Evolutionary conservation across 2,888 invertebrate species (phyloP).

Genomic region (Alloscopus bannaensis): DNA sequence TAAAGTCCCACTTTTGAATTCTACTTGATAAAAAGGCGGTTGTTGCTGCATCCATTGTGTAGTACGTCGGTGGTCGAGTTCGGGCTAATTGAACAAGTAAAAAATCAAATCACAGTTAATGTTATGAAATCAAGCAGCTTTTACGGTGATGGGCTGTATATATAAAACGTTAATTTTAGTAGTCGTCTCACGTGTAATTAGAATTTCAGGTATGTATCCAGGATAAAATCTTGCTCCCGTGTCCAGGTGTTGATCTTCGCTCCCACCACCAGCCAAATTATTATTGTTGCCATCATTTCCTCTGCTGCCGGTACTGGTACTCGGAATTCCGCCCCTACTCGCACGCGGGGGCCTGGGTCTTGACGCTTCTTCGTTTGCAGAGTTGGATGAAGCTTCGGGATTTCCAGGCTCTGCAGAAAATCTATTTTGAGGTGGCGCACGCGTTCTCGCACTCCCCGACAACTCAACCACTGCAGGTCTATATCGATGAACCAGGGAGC

Average conservation of each 20-base stretch:
- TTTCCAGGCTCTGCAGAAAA: slow-evolving; percentile 27
- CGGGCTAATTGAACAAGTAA: slow-evolving; percentile 59
- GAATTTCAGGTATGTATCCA: slow-evolving; percentile 72
- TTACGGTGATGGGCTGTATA: background rate
- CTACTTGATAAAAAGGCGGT: slow-evolving; percentile 72
- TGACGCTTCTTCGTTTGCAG: slow-evolving; percentile 11
- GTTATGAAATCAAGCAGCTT: background rate
- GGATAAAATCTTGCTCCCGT: slow-evolving; percentile 70
- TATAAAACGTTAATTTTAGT: slow-evolving; percentile 7
- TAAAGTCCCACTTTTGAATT: slow-evolving; percentile 73
- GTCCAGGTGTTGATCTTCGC: slow-evolving; percentile 50
- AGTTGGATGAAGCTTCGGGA: background rate
- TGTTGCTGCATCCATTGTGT: slow-evolving; percentile 72
- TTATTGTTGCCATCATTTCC: slow-evolving; percentile 45
- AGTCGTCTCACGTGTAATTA: slow-evolving; percentile 70
- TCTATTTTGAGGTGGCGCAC: slow-evolving; percentile 49
- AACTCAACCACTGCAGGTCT: slow-evolving; percentile 30
- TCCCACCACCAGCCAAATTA: slow-evolving; percentile 20
- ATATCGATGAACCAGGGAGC: slow-evolving; percentile 20
- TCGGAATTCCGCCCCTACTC: background rate
- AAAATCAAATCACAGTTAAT: background rate
- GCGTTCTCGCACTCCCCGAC: slow-evolving; percentile 66
- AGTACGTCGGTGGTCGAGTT: slow-evolving; percentile 70
- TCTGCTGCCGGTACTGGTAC: background rate
- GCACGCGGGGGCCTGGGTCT: slow-evolving; percentile 14